phyloP scores from a whole-genome alignment of 2,113 vertebrate species.

The Oplegnathus fasciatus region DNA sequence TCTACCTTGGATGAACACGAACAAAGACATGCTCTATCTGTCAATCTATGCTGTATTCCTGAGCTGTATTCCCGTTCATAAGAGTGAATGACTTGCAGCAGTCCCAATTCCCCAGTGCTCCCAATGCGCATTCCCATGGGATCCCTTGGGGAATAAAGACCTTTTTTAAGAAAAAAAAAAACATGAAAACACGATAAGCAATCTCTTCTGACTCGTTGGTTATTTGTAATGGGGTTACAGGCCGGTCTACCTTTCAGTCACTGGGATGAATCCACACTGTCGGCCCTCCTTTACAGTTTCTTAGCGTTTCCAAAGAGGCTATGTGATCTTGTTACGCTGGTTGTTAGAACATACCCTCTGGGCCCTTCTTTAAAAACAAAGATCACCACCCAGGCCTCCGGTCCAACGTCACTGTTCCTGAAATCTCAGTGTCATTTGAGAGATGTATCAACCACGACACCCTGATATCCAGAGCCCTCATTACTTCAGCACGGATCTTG shows the following conservation, averaged over 20 bases:
- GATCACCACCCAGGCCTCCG: constrained; percentile 16
- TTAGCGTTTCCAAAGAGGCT: constrained; percentile 22
- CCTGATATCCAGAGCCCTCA: constrained; percentile 64
- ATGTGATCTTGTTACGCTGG: constrained; percentile 10
- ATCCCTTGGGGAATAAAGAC: background rate
- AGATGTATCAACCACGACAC: constrained; percentile 56
- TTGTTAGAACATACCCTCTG: constrained; percentile 5
- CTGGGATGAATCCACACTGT: background rate
- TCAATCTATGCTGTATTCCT: constrained; percentile 11
- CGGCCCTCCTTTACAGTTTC: background rate
- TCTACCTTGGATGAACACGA: constrained; percentile 17
- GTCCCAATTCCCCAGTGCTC: background rate
- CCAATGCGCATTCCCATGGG: background rate
- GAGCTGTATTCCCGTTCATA: background rate
- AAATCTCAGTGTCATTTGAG: constrained; percentile 50
- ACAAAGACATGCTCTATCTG: constrained; percentile 18
- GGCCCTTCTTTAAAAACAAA: constrained; percentile 27
- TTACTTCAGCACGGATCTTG: constrained; percentile 71
- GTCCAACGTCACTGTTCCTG: constrained; percentile 31
- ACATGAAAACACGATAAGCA: background rate
- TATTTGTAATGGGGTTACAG: background rate
- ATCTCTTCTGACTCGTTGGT: background rate
- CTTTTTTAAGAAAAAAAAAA: constrained; percentile 1
- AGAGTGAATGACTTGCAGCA: constrained; percentile 21
- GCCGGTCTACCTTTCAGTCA: background rate